Conservation (phyloP, 2,113 vertebrate species). For the Phrynosoma blainvillii region DNA sequence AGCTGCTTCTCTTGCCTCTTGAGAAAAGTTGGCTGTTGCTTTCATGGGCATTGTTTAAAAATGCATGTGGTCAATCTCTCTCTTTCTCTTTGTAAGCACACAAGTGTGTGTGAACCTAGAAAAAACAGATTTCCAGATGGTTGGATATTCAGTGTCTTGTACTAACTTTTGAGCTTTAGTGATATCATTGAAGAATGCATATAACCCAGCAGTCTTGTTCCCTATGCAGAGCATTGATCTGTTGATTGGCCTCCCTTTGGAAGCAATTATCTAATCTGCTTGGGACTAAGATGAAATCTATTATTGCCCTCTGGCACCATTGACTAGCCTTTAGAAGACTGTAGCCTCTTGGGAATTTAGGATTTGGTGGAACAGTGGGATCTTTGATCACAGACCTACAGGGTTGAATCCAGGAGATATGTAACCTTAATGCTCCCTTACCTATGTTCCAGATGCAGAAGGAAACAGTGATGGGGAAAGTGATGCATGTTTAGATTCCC, state of each 20-base stretch:
- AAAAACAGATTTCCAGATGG: no score
- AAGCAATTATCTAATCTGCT: slow-evolving; percentile 8
- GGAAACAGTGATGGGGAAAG: no score
- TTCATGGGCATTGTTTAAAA: not conserved
- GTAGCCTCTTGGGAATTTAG: not conserved
- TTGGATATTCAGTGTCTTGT: not conserved
- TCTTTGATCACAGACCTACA: not conserved
- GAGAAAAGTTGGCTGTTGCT: not conserved
- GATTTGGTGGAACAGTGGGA: not conserved
- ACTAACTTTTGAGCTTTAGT: not conserved
- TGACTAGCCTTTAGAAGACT: not conserved
- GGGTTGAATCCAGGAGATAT: not conserved
- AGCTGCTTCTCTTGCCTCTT: not conserved
- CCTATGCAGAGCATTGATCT: not conserved
- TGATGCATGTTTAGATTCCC: not conserved
- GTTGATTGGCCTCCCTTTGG: not conserved
- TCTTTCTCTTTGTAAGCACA: not conserved
- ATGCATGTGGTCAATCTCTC: no score
- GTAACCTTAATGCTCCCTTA: not conserved
- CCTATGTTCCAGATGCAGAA: not conserved
- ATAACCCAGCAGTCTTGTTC: not conserved
- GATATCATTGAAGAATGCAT: no score
- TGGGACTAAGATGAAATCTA: not conserved
- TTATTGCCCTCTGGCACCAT: not conserved
- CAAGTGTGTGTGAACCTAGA: no score